Base-by-base conservation (phyloP, 2,113 vertebrate species). In the Meriones unguiculatus region DNA sequence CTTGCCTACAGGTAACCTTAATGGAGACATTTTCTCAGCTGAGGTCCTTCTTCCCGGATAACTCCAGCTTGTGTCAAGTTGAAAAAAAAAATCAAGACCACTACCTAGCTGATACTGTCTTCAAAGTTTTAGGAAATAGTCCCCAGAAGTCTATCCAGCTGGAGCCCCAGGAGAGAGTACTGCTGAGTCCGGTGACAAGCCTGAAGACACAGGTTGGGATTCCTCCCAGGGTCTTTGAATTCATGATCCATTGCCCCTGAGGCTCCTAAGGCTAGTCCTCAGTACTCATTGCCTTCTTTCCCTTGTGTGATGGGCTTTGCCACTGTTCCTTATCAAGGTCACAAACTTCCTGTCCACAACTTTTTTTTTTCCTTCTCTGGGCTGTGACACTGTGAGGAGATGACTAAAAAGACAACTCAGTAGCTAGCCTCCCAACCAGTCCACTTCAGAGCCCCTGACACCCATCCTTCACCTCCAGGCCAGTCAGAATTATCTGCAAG, bases 291-390 rank as follows among this genome's bases (percentile, higher is more conserved):
- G 86, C 52, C 69, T 69, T 30, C n/a, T 10, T 10, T 25, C 2
- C 25, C 94, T 87, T 72, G 5, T 30, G 52, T 82, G 32, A 67
- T 46, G 22, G 38, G 22, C 62, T 30, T 1, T 8, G 50, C 35
- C 25, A 9, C 0, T 30, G 52, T 59, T 52, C 7, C 2, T 17
- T 4, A 2, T 84, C 35, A 22, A 1, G 0, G 22, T 73, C 25
- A 13, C 14, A 1, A 18, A 14, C 38, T 69, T 77, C 18, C 52
- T 5, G 0, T 1, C 22, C 9, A 80, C 2, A 7, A 14, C 0
- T 62, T 12, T 54, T 30, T 46, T 17, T 9, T 25, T 14, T 90
- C 4, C 32, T 41, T 73, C 65, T 50, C 2, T 24, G 25, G 50
- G 7, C 65, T n/a, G 76, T 50, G 73, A 59, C 72, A 5, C 8